These are phyloP conservation scores for Vombatus ursinus DNA, from an alignment of 2,113 vertebrate species.

Conservation along the genomic window DNA sequence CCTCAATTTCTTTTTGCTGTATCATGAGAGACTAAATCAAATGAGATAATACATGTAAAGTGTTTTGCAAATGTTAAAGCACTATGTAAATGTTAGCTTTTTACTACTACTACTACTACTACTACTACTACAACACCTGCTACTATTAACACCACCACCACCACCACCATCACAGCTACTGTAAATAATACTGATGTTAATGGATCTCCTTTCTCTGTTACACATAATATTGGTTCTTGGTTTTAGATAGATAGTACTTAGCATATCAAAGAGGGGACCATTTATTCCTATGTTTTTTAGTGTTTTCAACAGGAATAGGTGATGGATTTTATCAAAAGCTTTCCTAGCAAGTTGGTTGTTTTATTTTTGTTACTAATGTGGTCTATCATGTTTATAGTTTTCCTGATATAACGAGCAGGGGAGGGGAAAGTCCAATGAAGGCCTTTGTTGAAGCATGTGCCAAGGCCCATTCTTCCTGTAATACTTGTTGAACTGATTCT, in stretches of 20 bases:
- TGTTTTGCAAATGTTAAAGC: not conserved
- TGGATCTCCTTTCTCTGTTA: not conserved
- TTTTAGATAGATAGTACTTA: not conserved
- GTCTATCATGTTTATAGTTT: not conserved
- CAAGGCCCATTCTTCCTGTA: not conserved
- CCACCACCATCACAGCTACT: not conserved
- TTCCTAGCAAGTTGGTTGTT: not conserved
- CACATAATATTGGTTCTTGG: not conserved
- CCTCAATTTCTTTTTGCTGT: not conserved
- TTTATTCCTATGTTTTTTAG: not conserved
- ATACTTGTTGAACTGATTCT: not conserved
- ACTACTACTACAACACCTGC: fast-evolving
- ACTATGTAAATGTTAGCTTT: not conserved
- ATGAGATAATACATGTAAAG: not conserved
- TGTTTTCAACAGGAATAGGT: not conserved
- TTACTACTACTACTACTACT: not conserved
- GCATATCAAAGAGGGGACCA: not conserved
- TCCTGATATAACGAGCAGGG: not conserved
- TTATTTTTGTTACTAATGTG: not conserved
- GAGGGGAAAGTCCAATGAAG: not conserved
- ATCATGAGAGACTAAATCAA: not conserved
- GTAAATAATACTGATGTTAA: not conserved
- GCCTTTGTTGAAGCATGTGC: not conserved
- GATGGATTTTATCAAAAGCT: not conserved
- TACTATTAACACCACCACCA: not conserved